Conservation (phyloP, 2,888 invertebrate genomes). For the Drosophila mimica region DNA sequence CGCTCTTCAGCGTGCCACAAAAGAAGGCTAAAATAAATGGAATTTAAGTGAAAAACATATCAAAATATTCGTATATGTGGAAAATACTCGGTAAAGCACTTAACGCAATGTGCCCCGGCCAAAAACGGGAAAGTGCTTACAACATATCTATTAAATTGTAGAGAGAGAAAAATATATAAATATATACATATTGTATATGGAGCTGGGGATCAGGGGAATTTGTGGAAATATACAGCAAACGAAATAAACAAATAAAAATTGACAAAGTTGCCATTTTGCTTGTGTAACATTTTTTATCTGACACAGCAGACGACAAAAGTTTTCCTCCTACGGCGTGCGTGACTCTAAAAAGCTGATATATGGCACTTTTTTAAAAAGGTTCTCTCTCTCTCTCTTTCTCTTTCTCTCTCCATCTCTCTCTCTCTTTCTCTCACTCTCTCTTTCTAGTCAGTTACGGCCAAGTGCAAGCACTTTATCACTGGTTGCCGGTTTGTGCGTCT, state of each 20-base stretch:
- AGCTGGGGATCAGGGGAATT: conserved; percentile 11
- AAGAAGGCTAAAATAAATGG: not conserved
- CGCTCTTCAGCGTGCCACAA: not conserved
- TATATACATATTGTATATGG: not conserved
- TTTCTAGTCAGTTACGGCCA: not conserved
- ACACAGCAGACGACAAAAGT: conserved; percentile 35
- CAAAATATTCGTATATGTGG: conserved; percentile 64
- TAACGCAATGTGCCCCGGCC: conserved; percentile 33
- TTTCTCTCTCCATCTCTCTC: not conserved
- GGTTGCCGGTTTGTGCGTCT: conserved; percentile 38
- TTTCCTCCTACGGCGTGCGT: conserved; percentile 25
- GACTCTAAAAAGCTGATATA: conserved; percentile 51
- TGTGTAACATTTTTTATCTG: conserved; percentile 55
- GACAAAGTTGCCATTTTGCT: conserved; percentile 58
- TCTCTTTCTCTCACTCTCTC: no score
- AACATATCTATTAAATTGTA: conserved; percentile 37
- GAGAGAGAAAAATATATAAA: not conserved
- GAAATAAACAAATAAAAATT: conserved; percentile 60
- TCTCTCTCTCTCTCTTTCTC: not conserved
- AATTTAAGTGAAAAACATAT: not conserved
- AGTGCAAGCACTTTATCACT: conserved; percentile 37
- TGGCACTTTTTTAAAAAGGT: conserved; percentile 41
- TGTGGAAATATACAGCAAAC: conserved; percentile 7
- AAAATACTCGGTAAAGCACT: conserved; percentile 59
- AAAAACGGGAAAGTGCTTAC: conserved; percentile 34